phyloP scores from a whole-genome alignment of 64 coral and sea anemone genomes.

The Platygyra sinensis region DNA sequence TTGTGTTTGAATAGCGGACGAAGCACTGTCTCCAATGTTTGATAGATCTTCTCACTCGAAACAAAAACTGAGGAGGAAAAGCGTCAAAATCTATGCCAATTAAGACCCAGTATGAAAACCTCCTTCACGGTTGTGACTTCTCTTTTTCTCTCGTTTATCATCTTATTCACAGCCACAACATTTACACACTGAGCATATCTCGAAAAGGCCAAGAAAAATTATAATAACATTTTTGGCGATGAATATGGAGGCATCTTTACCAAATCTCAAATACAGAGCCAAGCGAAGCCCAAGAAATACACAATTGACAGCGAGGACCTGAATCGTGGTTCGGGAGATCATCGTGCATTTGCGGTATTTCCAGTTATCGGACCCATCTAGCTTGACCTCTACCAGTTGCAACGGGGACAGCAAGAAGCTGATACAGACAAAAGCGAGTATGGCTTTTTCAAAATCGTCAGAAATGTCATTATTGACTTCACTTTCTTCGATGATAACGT shows the following conservation, averaged over 20 bases:
- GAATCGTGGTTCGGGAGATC: not conserved
- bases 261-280: not conserved
- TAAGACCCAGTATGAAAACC: too few species aligned
- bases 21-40: too few species aligned
- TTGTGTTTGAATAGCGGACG: too few species aligned
- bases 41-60: too few species aligned
- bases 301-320: not conserved
- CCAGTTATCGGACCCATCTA: not conserved
- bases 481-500: slow-evolving; percentile 46
- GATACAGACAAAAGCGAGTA: slow-evolving; percentile 46
- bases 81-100: too few species aligned
- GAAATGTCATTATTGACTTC: not conserved
- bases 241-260: slow-evolving; percentile 3
- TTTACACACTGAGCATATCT: not conserved
- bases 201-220: not conserved
- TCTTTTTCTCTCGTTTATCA: too few species aligned
- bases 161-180: not conserved
- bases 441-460: not conserved
- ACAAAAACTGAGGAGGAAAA: too few species aligned
- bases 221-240: not conserved
- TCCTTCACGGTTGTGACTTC: too few species aligned
- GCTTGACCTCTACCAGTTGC: slow-evolving; percentile 32
- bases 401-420: slow-evolving; percentile 38
- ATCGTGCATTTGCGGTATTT: not conserved
- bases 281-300: slow-evolving; percentile 19